Conservation (phyloP, 2,888 invertebrate genomes). For the Eupithecia inturbata region DNA sequence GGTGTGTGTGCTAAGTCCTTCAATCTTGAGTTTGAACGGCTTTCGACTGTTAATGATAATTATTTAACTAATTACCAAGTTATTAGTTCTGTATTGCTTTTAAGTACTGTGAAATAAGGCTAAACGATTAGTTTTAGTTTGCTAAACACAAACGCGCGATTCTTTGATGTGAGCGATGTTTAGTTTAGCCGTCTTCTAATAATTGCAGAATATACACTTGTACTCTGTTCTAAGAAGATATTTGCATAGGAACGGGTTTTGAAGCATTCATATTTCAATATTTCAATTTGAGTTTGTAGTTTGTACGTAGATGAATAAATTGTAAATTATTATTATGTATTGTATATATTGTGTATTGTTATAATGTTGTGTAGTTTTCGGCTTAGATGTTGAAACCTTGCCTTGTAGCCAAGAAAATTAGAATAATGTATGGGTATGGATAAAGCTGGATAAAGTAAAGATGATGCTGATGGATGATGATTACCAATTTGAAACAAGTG, state of each 20-base stretch:
- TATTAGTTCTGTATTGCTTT: slow-evolving; percentile 39
- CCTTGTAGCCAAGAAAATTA: too few relatives aligned
- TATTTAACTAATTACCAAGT: slow-evolving; percentile 38
- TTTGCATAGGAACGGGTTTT: slow-evolving; percentile 14
- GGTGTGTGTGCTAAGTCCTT: background rate
- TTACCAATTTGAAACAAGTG: too few relatives aligned
- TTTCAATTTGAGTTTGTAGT: background rate
- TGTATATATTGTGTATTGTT: too few relatives aligned
- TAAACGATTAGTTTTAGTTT: slow-evolving; percentile 60
- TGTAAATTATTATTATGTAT: too few relatives aligned
- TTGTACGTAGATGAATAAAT: background rate
- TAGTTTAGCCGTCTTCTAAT: slow-evolving; percentile 34
- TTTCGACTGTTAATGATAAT: background rate
- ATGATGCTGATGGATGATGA: too few relatives aligned
- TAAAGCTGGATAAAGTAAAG: too few relatives aligned
- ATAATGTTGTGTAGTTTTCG: too few relatives aligned
- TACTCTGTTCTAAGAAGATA: slow-evolving; percentile 21
- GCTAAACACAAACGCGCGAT: slow-evolving; percentile 55
- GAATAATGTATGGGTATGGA: too few relatives aligned
- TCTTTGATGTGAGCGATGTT: slow-evolving; percentile 50
- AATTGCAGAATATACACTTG: slow-evolving; percentile 24
- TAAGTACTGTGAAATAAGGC: slow-evolving; percentile 45
- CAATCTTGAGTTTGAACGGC: background rate
- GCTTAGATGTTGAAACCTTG: background rate
- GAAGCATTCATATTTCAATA: background rate